A percentile compares a stretch with the other conserved stretches of the same genome.
phyloP scores from a whole-genome alignment of 2,888 invertebrate species.

The Hydroisotoma schaefferi region DNA sequence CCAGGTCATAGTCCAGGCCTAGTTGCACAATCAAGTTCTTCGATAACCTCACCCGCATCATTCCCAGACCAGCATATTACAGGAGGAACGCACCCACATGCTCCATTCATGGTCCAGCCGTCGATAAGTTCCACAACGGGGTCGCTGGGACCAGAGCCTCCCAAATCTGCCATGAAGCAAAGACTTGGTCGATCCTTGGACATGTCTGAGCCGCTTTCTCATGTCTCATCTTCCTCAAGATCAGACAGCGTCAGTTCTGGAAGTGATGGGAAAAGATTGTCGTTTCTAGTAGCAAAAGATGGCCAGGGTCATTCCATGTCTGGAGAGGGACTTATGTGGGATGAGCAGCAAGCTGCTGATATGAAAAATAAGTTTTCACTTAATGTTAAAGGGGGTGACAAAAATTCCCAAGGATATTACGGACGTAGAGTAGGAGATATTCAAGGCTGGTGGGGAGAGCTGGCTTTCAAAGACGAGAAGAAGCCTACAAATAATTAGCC shows the following conservation, averaged over 20 bases:
- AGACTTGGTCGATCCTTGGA: conserved; percentile 43
- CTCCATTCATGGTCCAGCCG: conserved; percentile 34
- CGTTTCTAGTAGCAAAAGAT: conserved; percentile 39
- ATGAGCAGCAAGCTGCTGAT: conserved; percentile 30
- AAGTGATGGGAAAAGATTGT: conserved; percentile 45
- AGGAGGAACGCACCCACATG: conserved; percentile 25
- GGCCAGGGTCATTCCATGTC: conserved; percentile 23
- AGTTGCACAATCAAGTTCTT: conserved; percentile 35
- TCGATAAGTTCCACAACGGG: conserved; percentile 38
- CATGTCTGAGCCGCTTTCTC: conserved; percentile 41
- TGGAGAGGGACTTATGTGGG: conserved; percentile 36
- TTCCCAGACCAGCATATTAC: conserved; percentile 21
- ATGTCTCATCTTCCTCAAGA: conserved; percentile 45
- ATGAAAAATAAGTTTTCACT: conserved; percentile 4
- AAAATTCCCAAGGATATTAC: conserved; percentile 34
- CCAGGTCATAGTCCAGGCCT: conserved; percentile 26
- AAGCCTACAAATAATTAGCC: conserved; percentile 6
- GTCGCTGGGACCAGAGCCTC: conserved; percentile 34
- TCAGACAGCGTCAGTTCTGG: conserved; percentile 48
- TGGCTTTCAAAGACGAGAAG: conserved; percentile 80
- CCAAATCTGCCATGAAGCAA: conserved; percentile 41
- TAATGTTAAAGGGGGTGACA: conserved; percentile 32
- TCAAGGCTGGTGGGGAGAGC: conserved; percentile 46
- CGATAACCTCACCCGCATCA: conserved; percentile 39
- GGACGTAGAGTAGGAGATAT: conserved; percentile 45